Evolutionary conservation across 1,140 invertebrate genomes (phyloP), one percentile per base, ranked within the genome.

Genomic region (Parapsyche elsis): DNA sequence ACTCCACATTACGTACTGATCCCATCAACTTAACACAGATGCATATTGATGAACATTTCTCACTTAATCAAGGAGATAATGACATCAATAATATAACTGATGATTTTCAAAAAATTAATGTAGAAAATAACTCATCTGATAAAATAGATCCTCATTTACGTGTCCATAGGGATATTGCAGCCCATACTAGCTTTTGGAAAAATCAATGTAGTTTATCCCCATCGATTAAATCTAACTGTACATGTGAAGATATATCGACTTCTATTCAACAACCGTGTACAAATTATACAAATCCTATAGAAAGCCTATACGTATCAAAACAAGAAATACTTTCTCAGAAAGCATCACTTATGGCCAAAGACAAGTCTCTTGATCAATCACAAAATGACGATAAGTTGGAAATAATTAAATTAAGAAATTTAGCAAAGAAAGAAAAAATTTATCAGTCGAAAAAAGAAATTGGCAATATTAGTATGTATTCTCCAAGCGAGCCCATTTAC

Each of bases 271-370:
- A 80, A 53, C 75, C 80, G 26, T 81, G 78, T 70, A 64, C 78
- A 14, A 71, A 53, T 70, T 16, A 64, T 61, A 24, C 14, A 24
- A 23, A 86, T 86, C 26, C 53, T 9, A 86, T 87, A 4, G 88
- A 90, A 84, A 88, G 87, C 82, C 87, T 88, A 9, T 89, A 89
- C 82, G 88, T 89, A 0, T 86, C 88, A 0, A 88, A 86, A 84
- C 88, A 89, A 84, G 88, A 89, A 84, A 90, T 90, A 74, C 82
- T 90, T 23, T 86, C 87, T n/a, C 88, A 90, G 83, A 90, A 90
- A 85, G 88, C 88, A 7, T 87, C 88, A 26, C 83, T 88, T 9
- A 73, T 88, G 30, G 87, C 87, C 16, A 86, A 85, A 46, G 85
- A 83, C 49, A 88, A 89, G 57, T 84, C 84, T 45, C 85, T 84